phyloP scores from a whole-genome alignment of 2,888 invertebrate genomes.

The Ctenicera cuprea region DNA sequence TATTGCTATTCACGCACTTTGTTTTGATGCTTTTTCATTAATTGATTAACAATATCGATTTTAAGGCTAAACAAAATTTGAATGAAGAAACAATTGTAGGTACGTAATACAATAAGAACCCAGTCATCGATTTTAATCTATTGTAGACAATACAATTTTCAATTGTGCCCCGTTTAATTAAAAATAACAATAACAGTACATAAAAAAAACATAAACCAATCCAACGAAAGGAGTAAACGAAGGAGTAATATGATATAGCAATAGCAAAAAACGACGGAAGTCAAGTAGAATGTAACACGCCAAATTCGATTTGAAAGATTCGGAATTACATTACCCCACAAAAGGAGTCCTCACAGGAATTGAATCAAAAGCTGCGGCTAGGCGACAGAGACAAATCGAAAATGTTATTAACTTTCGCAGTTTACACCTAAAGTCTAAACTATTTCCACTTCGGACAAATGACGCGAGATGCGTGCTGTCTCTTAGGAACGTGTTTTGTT shows the following conservation, averaged over 20 bases:
- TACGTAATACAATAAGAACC: no score
- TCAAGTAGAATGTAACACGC: constrained; percentile 23
- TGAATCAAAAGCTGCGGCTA: constrained; percentile 31
- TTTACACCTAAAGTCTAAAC: constrained; percentile 24
- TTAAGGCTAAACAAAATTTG: not conserved
- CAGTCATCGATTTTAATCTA: no score
- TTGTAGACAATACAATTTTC: no score
- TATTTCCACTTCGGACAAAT: constrained; percentile 16
- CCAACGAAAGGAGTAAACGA: not conserved
- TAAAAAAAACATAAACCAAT: not conserved
- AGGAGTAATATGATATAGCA: not conserved
- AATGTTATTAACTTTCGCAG: constrained; percentile 30
- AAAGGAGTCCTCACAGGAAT: constrained; percentile 27
- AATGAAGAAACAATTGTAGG: not conserved
- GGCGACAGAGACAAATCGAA: constrained; percentile 33
- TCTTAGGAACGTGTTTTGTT: not conserved
- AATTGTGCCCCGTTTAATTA: no score
- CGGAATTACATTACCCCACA: constrained; percentile 31
- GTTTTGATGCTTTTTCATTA: not conserved
- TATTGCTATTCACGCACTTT: constrained; percentile 3
- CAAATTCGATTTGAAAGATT: constrained; percentile 31
- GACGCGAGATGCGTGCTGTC: not conserved
- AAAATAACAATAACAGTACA: no score
- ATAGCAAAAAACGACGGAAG: constrained; percentile 21
- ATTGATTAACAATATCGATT: not conserved